A percentile compares a stretch with the other conserved stretches of the same genome.
Evolutionary conservation across 2,113 vertebrate genomes (phyloP).

Genomic region (Actenoides hombroni): DNA sequence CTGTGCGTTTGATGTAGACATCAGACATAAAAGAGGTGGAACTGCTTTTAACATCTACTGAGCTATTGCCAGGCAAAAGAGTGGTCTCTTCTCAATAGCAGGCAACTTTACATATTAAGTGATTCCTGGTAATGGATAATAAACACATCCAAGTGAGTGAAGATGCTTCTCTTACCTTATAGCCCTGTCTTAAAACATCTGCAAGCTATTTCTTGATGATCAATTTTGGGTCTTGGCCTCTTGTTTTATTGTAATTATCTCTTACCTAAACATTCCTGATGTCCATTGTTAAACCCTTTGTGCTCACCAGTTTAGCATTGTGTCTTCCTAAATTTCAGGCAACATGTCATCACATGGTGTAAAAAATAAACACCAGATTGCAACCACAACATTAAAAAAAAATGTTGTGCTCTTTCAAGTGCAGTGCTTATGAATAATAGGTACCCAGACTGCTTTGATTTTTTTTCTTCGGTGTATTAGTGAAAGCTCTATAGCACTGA

Average conservation of each 20-base stretch:
- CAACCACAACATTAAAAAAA: slow-evolving; percentile 35
- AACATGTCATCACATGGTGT: slow-evolving; percentile 33
- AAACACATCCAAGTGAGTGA: slow-evolving; percentile 6
- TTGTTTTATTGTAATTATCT: background rate
- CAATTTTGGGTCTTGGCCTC: background rate
- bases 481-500: background rate
- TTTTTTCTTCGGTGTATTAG: background rate
- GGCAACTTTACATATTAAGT: background rate
- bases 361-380: slow-evolving; percentile 65
- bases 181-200: background rate
- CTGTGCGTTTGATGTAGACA: slow-evolving; percentile 55
- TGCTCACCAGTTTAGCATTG: slow-evolving; percentile 8
- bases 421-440: slow-evolving; percentile 9
- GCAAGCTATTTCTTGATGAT: background rate
- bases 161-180: background rate
- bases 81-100: background rate
- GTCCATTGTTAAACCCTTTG: slow-evolving; percentile 34
- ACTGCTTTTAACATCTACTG: slow-evolving; percentile 21
- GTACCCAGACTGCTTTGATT: background rate
- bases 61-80: slow-evolving; percentile 34
- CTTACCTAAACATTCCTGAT: background rate
- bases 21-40: slow-evolving; percentile 42
- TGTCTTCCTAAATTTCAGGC: slow-evolving; percentile 50
- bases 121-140: slow-evolving; percentile 14
- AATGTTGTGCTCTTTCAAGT: background rate